Evolutionary conservation across 2,797 vertebrate species (phyloP).

Genomic region (Sebastes trivittatus): DNA sequence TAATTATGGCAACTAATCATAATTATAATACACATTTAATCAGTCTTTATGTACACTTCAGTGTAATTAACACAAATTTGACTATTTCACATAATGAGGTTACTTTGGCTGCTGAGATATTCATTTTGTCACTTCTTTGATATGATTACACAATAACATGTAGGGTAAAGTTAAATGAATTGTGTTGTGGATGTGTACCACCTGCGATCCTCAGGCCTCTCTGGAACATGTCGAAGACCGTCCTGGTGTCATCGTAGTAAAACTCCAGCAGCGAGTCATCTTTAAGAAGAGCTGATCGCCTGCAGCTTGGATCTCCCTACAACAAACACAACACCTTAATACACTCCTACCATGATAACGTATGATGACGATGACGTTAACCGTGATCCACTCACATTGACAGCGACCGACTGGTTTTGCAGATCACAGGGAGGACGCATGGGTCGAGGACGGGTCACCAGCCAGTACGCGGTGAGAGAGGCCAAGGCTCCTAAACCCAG

Average conservation of each 20-base stretch:
- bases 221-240: slow-evolving; percentile 84
- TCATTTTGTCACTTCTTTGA: neutral
- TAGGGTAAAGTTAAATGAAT: neutral
- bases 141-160: neutral
- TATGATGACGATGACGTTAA: fast-evolving
- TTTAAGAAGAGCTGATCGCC: slow-evolving; percentile 81
- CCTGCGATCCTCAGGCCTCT: slow-evolving; percentile 82
- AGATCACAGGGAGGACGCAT: slow-evolving; percentile 82
- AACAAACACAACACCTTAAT: neutral
- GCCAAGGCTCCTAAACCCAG: slow-evolving; percentile 83
- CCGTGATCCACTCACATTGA: slow-evolving; percentile 67
- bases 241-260: slow-evolving; percentile 83
- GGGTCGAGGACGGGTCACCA: slow-evolving; percentile 81
- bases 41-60: neutral
- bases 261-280: slow-evolving; percentile 83
- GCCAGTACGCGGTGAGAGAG: slow-evolving; percentile 84
- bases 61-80: neutral
- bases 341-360: neutral
- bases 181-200: slow-evolving; percentile 1
- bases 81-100: neutral
- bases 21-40: neutral
- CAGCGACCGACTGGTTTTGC: slow-evolving; percentile 79
- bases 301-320: slow-evolving; percentile 80
- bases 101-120: neutral
- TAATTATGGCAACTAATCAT: neutral